Conservation (phyloP, 2,113 vertebrate genomes). For the Neopipo cinnamomea region DNA sequence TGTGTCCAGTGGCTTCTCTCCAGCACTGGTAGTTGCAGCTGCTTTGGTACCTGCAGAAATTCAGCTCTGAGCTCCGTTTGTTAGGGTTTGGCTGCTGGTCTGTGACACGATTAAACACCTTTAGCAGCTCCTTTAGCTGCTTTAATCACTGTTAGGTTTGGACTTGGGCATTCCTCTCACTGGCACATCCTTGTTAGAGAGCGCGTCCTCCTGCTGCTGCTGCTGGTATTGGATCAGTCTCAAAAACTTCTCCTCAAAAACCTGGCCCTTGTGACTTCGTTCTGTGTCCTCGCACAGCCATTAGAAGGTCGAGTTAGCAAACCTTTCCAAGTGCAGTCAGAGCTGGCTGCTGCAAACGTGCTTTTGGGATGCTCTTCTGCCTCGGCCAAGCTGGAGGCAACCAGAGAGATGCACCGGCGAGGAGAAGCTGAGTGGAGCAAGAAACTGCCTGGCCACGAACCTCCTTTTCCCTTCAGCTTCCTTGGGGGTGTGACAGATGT, state of each 20-base stretch:
- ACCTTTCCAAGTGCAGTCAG: background rate
- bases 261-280: background rate
- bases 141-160: background rate
- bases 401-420: background rate
- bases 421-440: background rate
- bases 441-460: background rate
- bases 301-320: background rate
- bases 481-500: background rate
- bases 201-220: background rate
- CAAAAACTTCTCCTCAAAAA: background rate
- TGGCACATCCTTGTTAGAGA: background rate
- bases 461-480: background rate
- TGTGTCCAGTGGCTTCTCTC: background rate
- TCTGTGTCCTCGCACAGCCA: background rate
- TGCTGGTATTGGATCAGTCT: background rate
- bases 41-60: background rate
- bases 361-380: background rate
- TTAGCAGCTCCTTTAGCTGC: background rate
- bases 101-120: background rate
- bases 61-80: background rate
- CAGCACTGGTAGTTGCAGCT: background rate
- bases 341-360: background rate
- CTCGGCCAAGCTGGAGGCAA: background rate
- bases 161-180: background rate
- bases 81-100: background rate